Evolutionary conservation across 2,797 vertebrate genomes (phyloP).

Genomic region (Hephaestus fuliginosus): DNA sequence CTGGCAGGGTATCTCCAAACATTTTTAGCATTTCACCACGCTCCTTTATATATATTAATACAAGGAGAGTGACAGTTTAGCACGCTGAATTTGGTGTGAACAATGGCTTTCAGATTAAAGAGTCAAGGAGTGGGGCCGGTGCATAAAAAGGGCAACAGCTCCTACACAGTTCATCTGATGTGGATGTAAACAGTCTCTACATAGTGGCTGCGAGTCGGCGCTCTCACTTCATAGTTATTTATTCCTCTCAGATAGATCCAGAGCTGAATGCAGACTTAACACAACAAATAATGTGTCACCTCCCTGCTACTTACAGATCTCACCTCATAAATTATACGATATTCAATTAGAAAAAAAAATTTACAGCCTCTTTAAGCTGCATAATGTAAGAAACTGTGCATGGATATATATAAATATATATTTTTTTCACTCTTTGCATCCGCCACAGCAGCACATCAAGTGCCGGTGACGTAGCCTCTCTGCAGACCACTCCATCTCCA

Average conservation of each 20-base stretch:
- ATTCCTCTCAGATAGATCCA: slow-evolving; percentile 22
- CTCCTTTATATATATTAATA: not conserved
- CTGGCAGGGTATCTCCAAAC: not conserved
- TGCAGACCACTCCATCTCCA: slow-evolving; percentile 45
- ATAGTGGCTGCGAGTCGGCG: not conserved
- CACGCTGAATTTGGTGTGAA: slow-evolving; percentile 7
- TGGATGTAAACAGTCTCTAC: not conserved
- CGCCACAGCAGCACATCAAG: slow-evolving; percentile 19
- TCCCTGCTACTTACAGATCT: slow-evolving; percentile 14
- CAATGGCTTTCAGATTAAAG: slow-evolving; percentile 1
- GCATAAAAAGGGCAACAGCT: not conserved
- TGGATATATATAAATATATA: not conserved
- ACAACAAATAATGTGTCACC: slow-evolving; percentile 18
- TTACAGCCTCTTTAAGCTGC: slow-evolving; percentile 1
- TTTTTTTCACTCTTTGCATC: slow-evolving; percentile 31
- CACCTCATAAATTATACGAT: slow-evolving; percentile 1
- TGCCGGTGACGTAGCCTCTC: slow-evolving; percentile 9
- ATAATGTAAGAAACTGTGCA: slow-evolving; percentile 20
- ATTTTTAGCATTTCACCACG: slow-evolving; percentile 4
- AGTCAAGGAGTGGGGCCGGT: not conserved
- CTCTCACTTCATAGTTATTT: not conserved
- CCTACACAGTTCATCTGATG: slow-evolving; percentile 19
- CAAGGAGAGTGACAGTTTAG: not conserved
- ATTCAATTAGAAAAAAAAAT: slow-evolving; percentile 11
- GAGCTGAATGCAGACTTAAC: not conserved